Percentiles rank a stretch among this genome's conserved stretches.
phyloP scores from a whole-genome alignment of 2,113 vertebrate genomes.

The Vombatus ursinus region DNA sequence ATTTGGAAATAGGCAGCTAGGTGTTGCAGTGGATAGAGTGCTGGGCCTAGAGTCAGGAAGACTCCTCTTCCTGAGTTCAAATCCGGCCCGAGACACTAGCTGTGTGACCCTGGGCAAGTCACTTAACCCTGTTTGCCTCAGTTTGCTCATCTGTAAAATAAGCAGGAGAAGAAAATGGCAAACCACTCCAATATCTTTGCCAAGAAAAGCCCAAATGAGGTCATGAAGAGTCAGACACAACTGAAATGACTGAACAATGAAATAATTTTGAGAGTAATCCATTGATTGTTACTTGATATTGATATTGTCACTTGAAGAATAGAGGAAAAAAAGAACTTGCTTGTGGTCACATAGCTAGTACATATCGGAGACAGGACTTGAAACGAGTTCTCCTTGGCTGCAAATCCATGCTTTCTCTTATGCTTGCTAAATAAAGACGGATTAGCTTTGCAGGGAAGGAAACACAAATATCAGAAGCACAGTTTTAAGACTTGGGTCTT shows the following conservation, averaged over 20 bases:
- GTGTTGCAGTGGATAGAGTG: neutral
- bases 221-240: neutral
- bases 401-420: neutral
- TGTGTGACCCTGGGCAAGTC: neutral
- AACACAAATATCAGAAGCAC: slow-evolving; percentile 29
- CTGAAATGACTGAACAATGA: neutral
- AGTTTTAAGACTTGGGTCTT: slow-evolving; percentile 8
- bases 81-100: neutral
- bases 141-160: neutral
- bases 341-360: neutral
- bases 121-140: neutral
- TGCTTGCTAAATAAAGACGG: neutral
- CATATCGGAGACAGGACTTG: neutral
- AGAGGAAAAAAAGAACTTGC: neutral
- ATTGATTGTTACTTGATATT: no score
- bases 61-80: neutral
- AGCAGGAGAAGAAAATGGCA: neutral
- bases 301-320: neutral
- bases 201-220: neutral
- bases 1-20: neutral
- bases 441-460: neutral
- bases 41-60: neutral
- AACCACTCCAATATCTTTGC: neutral
- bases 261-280: neutral
- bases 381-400: neutral